These are phyloP conservation scores for Lasioglossum pauxillum DNA, from an alignment of 2,888 invertebrate species.

Conservation along the genomic window DNA sequence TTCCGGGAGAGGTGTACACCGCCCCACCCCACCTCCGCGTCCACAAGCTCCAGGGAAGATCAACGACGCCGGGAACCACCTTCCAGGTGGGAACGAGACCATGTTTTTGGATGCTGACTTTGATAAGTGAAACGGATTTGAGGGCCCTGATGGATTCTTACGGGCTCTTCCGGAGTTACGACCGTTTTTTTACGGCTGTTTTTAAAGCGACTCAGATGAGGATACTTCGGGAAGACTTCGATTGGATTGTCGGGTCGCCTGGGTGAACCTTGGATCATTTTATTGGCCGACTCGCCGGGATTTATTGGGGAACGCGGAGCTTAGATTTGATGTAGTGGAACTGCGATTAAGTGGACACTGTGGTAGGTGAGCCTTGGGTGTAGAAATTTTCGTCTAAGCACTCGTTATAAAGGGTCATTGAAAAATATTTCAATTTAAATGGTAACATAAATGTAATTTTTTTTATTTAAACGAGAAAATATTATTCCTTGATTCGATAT, in stretches of 20 bases:
- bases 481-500: no score
- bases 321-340: background rate
- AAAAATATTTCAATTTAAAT: no score
- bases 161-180: background rate
- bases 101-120: conserved; percentile 17
- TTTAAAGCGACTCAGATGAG: background rate
- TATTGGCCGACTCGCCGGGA: background rate
- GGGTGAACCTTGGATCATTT: background rate
- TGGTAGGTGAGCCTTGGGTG: background rate
- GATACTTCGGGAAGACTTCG: background rate
- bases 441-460: no score
- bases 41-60: background rate
- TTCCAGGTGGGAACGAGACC: background rate
- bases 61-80: conserved; percentile 3
- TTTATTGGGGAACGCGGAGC: background rate
- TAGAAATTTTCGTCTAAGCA: background rate
- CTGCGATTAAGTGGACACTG: background rate
- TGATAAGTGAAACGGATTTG: conserved; percentile 23
- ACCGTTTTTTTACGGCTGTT: background rate
- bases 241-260: background rate
- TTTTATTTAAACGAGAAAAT: no score
- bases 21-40: background rate
- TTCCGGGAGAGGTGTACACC: conserved; percentile 32
- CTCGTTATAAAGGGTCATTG: no score
- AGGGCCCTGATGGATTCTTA: conserved; percentile 9